Evolutionary conservation across 2,113 vertebrate genomes (phyloP).

Genomic region (Psammodynastes pulverulentus): DNA sequence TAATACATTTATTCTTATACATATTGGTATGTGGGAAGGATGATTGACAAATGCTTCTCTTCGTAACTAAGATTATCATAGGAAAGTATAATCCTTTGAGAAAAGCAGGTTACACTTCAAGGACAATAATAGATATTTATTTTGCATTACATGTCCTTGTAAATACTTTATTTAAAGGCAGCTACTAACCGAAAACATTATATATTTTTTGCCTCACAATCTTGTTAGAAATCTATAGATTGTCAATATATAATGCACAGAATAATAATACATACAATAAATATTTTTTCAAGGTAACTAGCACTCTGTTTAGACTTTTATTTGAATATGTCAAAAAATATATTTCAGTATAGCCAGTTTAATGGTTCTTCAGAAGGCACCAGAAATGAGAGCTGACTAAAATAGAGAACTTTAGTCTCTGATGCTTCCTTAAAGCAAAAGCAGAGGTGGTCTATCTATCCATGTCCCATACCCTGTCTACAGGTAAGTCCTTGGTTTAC

Average conservation of each 20-base stretch:
- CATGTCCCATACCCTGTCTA: too few relatives aligned
- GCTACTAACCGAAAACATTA: not conserved
- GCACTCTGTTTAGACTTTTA: not conserved
- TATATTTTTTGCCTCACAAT: not conserved
- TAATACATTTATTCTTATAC: not conserved
- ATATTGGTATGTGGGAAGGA: too few relatives aligned
- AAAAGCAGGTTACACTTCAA: not conserved
- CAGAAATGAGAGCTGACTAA: not conserved
- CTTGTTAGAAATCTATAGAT: constrained; percentile 12
- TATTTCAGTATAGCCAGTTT: not conserved
- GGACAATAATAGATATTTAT: constrained; percentile 5
- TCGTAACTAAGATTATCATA: not conserved
- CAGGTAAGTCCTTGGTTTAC: too few relatives aligned
- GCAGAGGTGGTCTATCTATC: not conserved
- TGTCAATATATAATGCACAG: not conserved
- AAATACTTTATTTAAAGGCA: constrained; percentile 28
- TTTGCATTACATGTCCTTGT: not conserved
- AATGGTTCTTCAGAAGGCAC: not conserved
- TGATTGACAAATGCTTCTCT: not conserved
- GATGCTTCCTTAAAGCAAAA: not conserved
- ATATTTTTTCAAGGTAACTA: not conserved
- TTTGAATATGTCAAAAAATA: not conserved
- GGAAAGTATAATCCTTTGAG: not conserved
- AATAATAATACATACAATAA: not conserved
- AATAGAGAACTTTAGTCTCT: not conserved